Base-by-base conservation (phyloP, 2,113 vertebrate genomes). In the Tinamus guttatus region DNA sequence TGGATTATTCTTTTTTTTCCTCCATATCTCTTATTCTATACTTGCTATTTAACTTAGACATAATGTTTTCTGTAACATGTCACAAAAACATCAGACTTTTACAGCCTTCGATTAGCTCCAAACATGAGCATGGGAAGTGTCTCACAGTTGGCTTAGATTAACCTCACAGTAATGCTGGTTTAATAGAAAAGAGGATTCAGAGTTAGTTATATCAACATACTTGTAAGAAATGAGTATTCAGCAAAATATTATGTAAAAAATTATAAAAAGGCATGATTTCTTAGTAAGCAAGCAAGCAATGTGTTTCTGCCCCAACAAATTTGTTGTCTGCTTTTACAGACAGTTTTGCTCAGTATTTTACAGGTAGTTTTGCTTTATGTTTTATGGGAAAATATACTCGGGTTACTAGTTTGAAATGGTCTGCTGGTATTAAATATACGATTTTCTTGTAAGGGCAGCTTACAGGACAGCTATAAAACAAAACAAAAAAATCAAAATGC, bases 181-280 rank as follows among this genome's bases (percentile, higher is more conserved):
- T 36, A 67, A 84, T 18, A 86, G 19, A 30, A 59, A 83, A 56
- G n/a, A 41, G 75, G n/a, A 40, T 43, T 76, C 62, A 54, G 16
- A 60, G 16, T 21, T 7, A 71, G 54, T 17, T 25, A 79, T 6
- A 62, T 56, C 56, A 90, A 58, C 0, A 0, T 30, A 16, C 45
- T 54, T 73, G 40, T 41, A 25, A 51, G 21, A 79, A 75, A 60
- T 27, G 11, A 64, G 76, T 21, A 63, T 16, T 52, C 59, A 52
- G 30, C 79, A 81, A 80, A 80, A 84, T 22, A 54, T 41, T 32
- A 52, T 4, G 14, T 28, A 11, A 38, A 47, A 71, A 34, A 38
- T 51, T 36, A 80, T 32, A 43, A 54, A 34, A 71, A 84, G n/a
- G 24, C 8, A 20, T 0, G 12, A 43, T 54, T 69, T 36, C 36